phyloP scores from a whole-genome alignment of 2,797 vertebrate genomes.

The Remorina albescens region DNA sequence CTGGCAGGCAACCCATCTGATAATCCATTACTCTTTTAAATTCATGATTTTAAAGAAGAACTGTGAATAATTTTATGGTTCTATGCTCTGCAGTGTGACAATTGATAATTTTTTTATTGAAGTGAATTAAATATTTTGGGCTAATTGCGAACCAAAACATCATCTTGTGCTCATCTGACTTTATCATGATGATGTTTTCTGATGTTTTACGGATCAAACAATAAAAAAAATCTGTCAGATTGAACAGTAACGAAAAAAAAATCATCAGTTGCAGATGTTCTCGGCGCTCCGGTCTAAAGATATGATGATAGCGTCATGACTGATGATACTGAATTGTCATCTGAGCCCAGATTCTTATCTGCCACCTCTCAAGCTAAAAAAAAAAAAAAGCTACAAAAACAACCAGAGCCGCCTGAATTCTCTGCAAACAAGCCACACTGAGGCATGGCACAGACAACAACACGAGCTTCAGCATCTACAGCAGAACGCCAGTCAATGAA shows the following conservation, averaged over 20 bases:
- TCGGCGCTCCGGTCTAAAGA: background rate
- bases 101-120: background rate
- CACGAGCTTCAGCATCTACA: conserved; percentile 15
- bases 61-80: background rate
- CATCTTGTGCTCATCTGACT: too few relatives aligned
- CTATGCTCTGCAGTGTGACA: background rate
- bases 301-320: background rate
- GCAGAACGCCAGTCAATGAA: conserved; percentile 41
- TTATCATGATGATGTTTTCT: too few relatives aligned
- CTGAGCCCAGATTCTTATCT: conserved; percentile 11
- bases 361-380: conserved; percentile 20
- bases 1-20: background rate
- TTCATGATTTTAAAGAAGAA: background rate
- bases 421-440: conserved; percentile 22
- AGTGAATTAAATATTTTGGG: too few relatives aligned
- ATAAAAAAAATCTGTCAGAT: background rate
- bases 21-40: background rate
- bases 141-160: too few relatives aligned
- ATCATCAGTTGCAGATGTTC: background rate
- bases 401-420: conserved; percentile 19
- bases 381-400: conserved; percentile 33
- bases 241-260: background rate
- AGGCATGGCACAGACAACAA: conserved; percentile 16
- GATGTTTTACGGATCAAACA: background rate
- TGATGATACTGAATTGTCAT: background rate